Base-by-base conservation (phyloP, 2,797 vertebrate species). In the Aphelocoma californica region DNA sequence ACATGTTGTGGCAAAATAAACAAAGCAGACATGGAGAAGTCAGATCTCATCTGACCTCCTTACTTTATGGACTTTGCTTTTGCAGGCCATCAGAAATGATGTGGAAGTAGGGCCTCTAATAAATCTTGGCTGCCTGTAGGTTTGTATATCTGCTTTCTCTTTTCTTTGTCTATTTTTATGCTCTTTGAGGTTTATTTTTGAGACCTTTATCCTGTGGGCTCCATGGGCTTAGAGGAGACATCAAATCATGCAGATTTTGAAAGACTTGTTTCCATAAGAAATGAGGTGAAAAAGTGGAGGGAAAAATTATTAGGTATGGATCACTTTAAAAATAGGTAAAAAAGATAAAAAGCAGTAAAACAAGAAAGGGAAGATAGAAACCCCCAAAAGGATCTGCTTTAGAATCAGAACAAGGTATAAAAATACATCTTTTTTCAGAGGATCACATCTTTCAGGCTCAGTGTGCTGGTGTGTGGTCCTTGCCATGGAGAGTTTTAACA, bases 271-370 rank as follows among this genome's bases (percentile, higher is more conserved):
- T 85, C 38, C 0, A 0, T 58, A 64, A 75, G 53, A 86, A 66
- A 54, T 11, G 3, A 80, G 40, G 28, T 18, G 53, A 57, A 79
- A 66, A 78, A 77, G 28, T 50, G 42, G 9, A 17, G 20, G 9
- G 9, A 0, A 6, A 70, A 29, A 31, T 40, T 45, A 1, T 5
- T 10, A 57, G 10, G 14, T 45, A 42, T 25, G 10, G 36, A 32
- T 71, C 32, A 32, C 42, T 53, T 70, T 7, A 70, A 67, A 92
- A 93, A 38, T 4, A 29, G 14, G n/a, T 62, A 23, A 81, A 31
- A 38, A 12, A 14, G 44, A 40, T 32, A 86, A 73, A 94, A 81
- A 48, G 7, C 19, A 72, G n/a, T 23, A 88, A 73, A 62, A 28
- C 42, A 45, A 83, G 65, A 54, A 38, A 21, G 18, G 20, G 24